Base-by-base conservation (phyloP, 1,140 invertebrate species). In the Harpegnathos saltator region DNA sequence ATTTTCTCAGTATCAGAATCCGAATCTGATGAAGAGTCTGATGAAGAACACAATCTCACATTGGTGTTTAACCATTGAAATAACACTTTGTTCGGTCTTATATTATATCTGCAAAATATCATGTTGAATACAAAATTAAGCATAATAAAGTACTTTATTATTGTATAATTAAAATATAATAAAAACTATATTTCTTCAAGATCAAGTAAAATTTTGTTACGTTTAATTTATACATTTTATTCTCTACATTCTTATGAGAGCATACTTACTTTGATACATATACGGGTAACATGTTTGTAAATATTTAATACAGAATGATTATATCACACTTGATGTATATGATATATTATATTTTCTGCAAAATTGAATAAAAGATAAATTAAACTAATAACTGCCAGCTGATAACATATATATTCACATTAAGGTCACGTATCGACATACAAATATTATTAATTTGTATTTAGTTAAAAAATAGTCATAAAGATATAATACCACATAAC, bases 11-110 rank as follows among this genome's bases (percentile, higher is more conserved):
- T 77, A 71, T 91, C 89, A 19, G 91, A 91, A 71, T 91, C 90
- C 19, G 91, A 92, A 62, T 91, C 87, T 11, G 89, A 90, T 24
- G 69, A 38, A 14, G 89, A 89, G 63, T 82, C 82, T 33, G 85
- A 87, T 48, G 59, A 83, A 50, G 33, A 90, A 84, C 71, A 75
- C 72, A 44, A 85, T 71, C 33, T 85, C 61, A 69, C 65, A 24
- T 22, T 63, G 54, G 84, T 44, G 14, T 52, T 71, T 78, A 89
- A 17, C 66, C 81, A 89, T 62, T 78, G 89, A 84, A 65, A 78
- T 68, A 73, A 63, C 3, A 85, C 73, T 50, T 1, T 11, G 24
- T 44, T 71, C 66, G 29, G n/a, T 65, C 14, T 83, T 54, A 69
- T 50, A 71, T 56, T 62, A 58, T 59, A 73, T 44, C 54, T 58